Evolutionary conservation across 1,140 invertebrate genomes (phyloP), one percentile per base, ranked within the genome.

Genomic region (Plectrocnemia conspersa): DNA sequence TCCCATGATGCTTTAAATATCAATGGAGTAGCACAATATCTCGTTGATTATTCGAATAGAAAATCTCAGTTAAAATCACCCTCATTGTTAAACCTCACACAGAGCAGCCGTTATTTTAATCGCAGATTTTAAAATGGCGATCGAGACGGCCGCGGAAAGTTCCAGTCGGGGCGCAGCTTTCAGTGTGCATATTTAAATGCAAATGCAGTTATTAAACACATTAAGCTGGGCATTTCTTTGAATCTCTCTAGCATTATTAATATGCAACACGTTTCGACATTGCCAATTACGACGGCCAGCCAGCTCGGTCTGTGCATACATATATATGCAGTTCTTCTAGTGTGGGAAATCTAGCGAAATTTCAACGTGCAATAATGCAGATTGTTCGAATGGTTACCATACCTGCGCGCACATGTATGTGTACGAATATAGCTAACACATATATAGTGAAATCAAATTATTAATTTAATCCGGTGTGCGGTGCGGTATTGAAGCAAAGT

Each of bases 381-480:
- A 45, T 15, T 25, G 42, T 27, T 23, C 42, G 23, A 45, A 27
- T 45, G 42, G 25, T n/a, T n/a, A n/a, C 22, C 23, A 32, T 32
- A 29, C 27, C 13, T 19, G 18, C 29, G 7, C 29, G 41, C 41
- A 44, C 29, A 18, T 16, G 11, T 21, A 47, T 47, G 11, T 16
- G 22, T 33, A 18, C 45, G 27, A 32, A 16, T 27, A 47, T 46
- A 46, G 27, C 18, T 18, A 46, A 46, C 13, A 29, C 44, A 15
- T 15, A 18, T 27, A 46, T n/a, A n/a, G 48, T 23, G 49, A 47
- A 33, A 42, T 58, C 41, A 49, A 58, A 58, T 58, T 53, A 58
- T 58, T 58, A 58, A 58, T 58, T 58, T 54, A 59, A 54, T 59
- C 40, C 50, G 33, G 49, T 50, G 49, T 41, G 33, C 52, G 23